Percentiles rank a stretch among this genome's conserved stretches.
Evolutionary conservation across 2,888 invertebrate genomes (phyloP).

Genomic region (Exephanes ischioxanthus): DNA sequence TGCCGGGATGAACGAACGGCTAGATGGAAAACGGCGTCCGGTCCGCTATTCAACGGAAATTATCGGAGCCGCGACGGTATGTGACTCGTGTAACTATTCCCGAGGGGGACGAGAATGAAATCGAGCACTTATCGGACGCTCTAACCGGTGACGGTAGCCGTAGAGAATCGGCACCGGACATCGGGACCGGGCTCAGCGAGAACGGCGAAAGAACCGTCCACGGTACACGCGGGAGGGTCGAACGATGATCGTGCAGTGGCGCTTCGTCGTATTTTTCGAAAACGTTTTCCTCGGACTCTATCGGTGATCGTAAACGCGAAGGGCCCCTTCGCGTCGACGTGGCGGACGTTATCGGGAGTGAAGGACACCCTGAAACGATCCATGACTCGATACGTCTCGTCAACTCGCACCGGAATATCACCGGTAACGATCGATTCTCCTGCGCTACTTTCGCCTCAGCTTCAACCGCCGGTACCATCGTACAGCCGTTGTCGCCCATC

Average conservation of each 20-base stretch:
- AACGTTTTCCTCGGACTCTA: conserved; percentile 79
- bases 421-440: conserved; percentile 64
- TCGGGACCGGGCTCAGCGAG: too few species aligned
- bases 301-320: conserved; percentile 80
- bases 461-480: conserved; percentile 43
- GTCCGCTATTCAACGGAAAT: conserved; percentile 78
- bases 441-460: conserved; percentile 5
- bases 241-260: conserved; percentile 77
- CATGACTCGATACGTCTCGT: conserved; percentile 68
- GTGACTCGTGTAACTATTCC: conserved; percentile 78
- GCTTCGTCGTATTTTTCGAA: conserved; percentile 79
- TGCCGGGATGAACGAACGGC: background rate
- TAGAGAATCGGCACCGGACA: conserved; percentile 58
- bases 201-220: conserved; percentile 19
- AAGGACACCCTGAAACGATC: conserved; percentile 66
- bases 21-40: conserved; percentile 10
- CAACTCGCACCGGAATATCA: conserved; percentile 61
- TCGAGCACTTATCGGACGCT: conserved; percentile 78
- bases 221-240: conserved; percentile 69
- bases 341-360: conserved; percentile 75
- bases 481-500: conserved; percentile 21
- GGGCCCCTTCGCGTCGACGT: conserved; percentile 80
- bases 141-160: conserved; percentile 62
- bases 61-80: conserved; percentile 77
- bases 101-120: conserved; percentile 78